These are phyloP conservation scores for Catocala nupta DNA, from an alignment of 2,888 invertebrate species.

Conservation along the genomic window DNA sequence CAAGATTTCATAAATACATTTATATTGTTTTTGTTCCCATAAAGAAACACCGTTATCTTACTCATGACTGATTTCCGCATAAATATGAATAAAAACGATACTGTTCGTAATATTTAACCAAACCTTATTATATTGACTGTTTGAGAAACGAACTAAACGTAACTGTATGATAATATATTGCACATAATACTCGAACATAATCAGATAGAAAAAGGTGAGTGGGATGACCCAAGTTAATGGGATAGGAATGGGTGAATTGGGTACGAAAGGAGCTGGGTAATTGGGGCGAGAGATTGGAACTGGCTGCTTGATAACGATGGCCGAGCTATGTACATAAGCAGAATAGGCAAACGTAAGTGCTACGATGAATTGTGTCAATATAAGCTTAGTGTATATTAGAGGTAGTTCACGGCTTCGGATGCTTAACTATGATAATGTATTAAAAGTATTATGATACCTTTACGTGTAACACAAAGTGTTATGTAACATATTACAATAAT, in stretches of 20 bases:
- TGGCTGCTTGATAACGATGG: constrained; percentile 43
- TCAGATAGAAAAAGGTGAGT: constrained; percentile 52
- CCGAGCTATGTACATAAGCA: constrained; percentile 28
- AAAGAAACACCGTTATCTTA: background rate
- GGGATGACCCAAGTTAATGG: constrained; percentile 50
- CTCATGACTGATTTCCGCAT: background rate
- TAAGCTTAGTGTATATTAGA: constrained; percentile 11
- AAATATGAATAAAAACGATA: background rate
- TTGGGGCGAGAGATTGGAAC: constrained; percentile 51
- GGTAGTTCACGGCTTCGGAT: background rate
- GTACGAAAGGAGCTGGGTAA: constrained; percentile 50
- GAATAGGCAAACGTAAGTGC: constrained; percentile 24
- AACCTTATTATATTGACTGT: background rate
- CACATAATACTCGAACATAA: constrained; percentile 41
- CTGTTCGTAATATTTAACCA: background rate
- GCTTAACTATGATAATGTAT: background rate
- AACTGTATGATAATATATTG: constrained; percentile 31
- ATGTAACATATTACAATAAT: no score
- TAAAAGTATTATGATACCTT: no score
- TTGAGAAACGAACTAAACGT: constrained; percentile 1
- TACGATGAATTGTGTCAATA: constrained; percentile 22
- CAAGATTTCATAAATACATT: constrained; percentile 39
- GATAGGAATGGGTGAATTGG: constrained; percentile 54
- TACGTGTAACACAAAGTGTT: no score
- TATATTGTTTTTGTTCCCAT: constrained; percentile 2